These are phyloP conservation scores for Pygmarrhopalites habei DNA, from an alignment of 1,140 invertebrate species.

Conservation along the genomic window DNA sequence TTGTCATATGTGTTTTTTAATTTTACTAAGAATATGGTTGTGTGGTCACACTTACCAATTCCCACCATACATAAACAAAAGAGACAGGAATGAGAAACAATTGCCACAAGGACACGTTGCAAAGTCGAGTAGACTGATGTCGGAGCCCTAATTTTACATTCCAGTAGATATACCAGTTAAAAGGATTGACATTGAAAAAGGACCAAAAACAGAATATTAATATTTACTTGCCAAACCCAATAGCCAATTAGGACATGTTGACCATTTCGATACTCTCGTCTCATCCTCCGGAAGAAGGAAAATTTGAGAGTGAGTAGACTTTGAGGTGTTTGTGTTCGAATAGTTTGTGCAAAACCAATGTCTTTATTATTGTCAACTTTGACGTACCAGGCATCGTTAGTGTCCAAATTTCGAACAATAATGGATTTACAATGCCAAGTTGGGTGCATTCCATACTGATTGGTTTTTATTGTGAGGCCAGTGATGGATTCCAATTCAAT, in stretches of 20 bases:
- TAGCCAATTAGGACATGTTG: not conserved
- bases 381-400: conserved; percentile 1
- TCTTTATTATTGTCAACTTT: not conserved
- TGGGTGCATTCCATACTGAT: not conserved
- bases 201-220: no score
- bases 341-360: not conserved
- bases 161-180: no score
- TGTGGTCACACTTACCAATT: no score
- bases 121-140: no score
- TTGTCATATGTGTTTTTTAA: no score
- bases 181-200: no score
- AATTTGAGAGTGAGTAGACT: not conserved
- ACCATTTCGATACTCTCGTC: not conserved
- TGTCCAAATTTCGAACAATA: not conserved
- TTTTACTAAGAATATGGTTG: no score
- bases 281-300: not conserved
- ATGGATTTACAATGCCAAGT: not conserved
- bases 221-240: not conserved
- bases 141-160: no score
- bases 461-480: conserved; percentile 5
- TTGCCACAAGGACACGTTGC: no score
- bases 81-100: no score
- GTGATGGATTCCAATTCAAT: not conserved
- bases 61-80: no score
- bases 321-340: not conserved